phyloP scores from a whole-genome alignment of 1,140 invertebrate species.

The Drosophila trapezifrons region DNA sequence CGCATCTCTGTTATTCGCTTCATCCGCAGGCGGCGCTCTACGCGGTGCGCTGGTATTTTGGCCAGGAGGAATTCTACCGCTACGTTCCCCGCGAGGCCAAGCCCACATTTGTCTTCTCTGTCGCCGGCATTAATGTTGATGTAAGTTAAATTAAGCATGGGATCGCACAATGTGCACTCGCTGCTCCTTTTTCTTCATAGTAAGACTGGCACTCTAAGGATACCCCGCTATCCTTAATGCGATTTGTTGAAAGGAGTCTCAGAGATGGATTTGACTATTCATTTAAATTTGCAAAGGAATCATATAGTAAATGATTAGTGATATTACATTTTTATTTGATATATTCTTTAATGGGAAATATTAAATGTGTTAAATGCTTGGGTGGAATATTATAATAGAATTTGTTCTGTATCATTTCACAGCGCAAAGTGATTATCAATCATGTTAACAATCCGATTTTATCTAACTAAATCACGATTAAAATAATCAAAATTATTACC shows the following conservation, averaged over 20 bases:
- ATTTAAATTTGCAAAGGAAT: neutral
- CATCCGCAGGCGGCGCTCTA: constrained; percentile 88
- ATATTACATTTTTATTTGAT: no score
- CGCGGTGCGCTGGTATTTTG: constrained; percentile 93
- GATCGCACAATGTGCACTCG: constrained; percentile 20
- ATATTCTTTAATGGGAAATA: no score
- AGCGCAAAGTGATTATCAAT: no score
- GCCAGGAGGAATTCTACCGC: constrained; percentile 91
- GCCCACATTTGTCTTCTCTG: constrained; percentile 88
- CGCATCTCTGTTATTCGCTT: constrained; percentile 46
- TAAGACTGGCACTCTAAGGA: neutral
- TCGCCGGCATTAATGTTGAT: constrained; percentile 89
- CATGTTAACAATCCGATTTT: no score
- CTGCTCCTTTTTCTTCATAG: constrained; percentile 1
- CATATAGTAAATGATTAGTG: neutral
- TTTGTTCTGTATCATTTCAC: no score
- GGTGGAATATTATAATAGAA: no score
- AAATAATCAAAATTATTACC: no score
- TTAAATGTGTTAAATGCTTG: no score
- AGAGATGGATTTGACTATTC: neutral
- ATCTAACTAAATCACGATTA: no score
- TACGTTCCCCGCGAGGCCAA: constrained; percentile 89
- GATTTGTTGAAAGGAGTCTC: neutral
- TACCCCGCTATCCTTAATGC: no score
- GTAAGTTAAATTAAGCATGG: constrained; percentile 86